Base-by-base conservation (phyloP, 2,888 invertebrate genomes). In the Harpalus rufipes region DNA sequence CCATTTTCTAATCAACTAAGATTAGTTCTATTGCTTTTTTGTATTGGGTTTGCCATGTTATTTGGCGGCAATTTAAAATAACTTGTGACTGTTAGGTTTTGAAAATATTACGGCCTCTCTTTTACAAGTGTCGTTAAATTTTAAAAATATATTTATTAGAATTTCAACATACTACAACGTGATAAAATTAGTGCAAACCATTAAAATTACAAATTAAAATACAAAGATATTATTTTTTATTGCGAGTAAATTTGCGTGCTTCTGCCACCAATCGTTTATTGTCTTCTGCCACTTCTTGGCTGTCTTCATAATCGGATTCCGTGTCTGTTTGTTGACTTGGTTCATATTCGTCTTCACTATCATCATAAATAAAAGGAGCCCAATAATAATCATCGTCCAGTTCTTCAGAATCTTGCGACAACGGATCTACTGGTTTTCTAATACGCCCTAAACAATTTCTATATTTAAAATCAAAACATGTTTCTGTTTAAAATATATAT, bases 1-100 rank as follows among this genome's bases (percentile, higher is more conserved):
- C 94, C 94, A 95, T 41, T 90, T 92, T 1, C 94, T 94, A 59
- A 93, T 90, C 6, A 95, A 89, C 93, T 94, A 94, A 0, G n/a
- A n/a, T n/a, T n/a, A 94, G 93, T 86, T 90, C 90, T 59, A 94
- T 76, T 14, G 92, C 91, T 85, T 93, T 93, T 92, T 72, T 92
- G 12, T 59, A 5, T 5, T 5, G 44, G 44, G 1, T 7, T 10
- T 1, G 1, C 44, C 44, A 44, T 44, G 1, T 44, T 44, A 10
- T 44, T 1, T 21, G 3, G 21, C 21, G 21, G 32, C 32, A 32
- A 32, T 32, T 32, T 32, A 32, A 32, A 32, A 32, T 32, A 32
- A 32, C 4, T 32, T 32, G 32, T 32, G 32, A 32, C 32, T 5
- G 32, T 32, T 32, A 32, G 32, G 32, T 5, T 32, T 32, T 32